Evolutionary conservation across 2,113 vertebrate species (phyloP), one percentile per base, ranked within the genome.

Genomic region (Sterna hirundo): DNA sequence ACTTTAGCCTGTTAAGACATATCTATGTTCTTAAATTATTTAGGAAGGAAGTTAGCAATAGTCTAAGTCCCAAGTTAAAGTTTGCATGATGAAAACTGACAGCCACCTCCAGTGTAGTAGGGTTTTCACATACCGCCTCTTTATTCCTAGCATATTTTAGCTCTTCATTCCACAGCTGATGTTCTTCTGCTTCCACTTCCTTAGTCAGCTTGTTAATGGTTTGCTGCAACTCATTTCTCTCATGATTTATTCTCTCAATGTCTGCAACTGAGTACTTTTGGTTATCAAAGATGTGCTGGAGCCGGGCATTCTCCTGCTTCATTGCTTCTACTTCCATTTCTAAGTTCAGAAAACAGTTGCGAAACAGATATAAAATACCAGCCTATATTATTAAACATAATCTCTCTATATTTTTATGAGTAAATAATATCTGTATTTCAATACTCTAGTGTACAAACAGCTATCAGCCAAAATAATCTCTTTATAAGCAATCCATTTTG

Each of bases 241-340:
- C 99, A 27, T 98, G 97, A 94, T 99, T 99, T 97, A 99, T 99
- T 96, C 99, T 98, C 95, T 99, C 99, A 3, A 99, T 98, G 47
- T 99, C 99, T 2, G 99, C 99, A 68, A 99, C 98, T 13, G 99
- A 99, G 83, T 99, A 99, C 94, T 99, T 99, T 85, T 99, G 99
- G 90, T 99, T 99, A 95, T 99, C 98, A 87, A 99, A 94, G 83
- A 98, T 97, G 81, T 97, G 98, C 80, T 98, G 98, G 30, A 99
- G 98, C 22, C 98, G 97, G 30, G 97, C 72, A 38, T 98, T 98
- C 93, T 99, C 99, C 71, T 98, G 98, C 94, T 99, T 99, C 62
- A 99, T 94, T 84, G 98, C 96, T 90, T 99, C 98, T 86, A 98
- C 90, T 88, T 99, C 98, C 87, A 98, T 88, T 89, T 97, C 99